Evolutionary conservation across 2,113 vertebrate genomes (phyloP).

Genomic region (Geothlypis trichas): DNA sequence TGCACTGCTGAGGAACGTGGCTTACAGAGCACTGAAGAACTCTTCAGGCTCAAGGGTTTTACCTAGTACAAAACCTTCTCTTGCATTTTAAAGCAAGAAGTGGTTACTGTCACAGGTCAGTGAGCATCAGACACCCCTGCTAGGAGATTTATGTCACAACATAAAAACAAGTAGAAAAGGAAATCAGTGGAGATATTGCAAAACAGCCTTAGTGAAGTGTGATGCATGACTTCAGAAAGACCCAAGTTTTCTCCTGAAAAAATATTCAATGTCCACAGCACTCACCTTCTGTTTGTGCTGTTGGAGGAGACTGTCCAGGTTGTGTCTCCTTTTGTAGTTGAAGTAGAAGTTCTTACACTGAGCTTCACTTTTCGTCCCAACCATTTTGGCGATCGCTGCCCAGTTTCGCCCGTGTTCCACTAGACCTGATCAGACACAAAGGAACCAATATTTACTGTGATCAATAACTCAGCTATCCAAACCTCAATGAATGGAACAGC

Average conservation of each 20-base stretch:
- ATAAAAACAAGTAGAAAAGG: not conserved
- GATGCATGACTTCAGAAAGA: not conserved
- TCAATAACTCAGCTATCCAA: not conserved
- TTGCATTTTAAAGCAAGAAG: not conserved
- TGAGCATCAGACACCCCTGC: not conserved
- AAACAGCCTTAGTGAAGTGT: not conserved
- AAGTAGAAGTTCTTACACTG: slow-evolving; percentile 99
- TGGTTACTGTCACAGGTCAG: not conserved
- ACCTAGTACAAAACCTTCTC: not conserved
- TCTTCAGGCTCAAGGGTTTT: not conserved
- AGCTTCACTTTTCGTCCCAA: slow-evolving; percentile 96
- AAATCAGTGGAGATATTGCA: not conserved
- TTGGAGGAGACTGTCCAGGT: slow-evolving; percentile 94
- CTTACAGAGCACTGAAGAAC: not conserved
- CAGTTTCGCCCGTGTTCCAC: slow-evolving; percentile 97
- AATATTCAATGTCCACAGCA: not conserved
- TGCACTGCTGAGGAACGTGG: not conserved
- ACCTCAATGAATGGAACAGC: not conserved
- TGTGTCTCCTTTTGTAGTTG: slow-evolving; percentile 97
- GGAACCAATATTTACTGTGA: not conserved
- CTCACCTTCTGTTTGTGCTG: slow-evolving; percentile 91
- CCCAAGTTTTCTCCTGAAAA: not conserved
- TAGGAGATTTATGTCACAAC: not conserved
- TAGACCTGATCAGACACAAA: slow-evolving; percentile 77
- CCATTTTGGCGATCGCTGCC: slow-evolving; percentile 98